Evolutionary conservation across 2,888 invertebrate species (phyloP), one percentile per base, ranked within the genome.

Genomic region (Ectemnius lituratus): DNA sequence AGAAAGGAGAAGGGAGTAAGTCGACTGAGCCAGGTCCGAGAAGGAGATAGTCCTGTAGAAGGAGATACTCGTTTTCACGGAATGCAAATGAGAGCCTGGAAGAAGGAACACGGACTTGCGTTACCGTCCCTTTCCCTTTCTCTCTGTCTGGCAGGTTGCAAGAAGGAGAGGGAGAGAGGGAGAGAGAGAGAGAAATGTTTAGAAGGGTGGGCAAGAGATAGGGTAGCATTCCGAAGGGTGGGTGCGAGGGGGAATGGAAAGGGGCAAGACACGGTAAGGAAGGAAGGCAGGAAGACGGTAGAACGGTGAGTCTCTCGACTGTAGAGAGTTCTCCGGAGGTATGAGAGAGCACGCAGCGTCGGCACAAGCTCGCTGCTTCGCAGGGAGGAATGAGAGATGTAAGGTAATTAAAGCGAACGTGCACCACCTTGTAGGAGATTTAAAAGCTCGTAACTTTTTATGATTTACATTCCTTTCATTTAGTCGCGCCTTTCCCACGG

Each of bases 401-500:
- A 88, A 88, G 89, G 90, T 90, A 89, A 89, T 89, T 89, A 89
- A 89, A 88, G 89, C 88, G 88, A 90, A 89, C 89, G 90, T 89
- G 89, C 89, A 86, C 88, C 89, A 89, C 88, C 90, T 90, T 90
- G 90, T 88, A 89, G 88, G 88, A 90, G 90, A 90, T 90, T 90
- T 90, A 90, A 90, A 90, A 90, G 90, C 89, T 90, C 90, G 90
- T 90, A 90, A 90, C 90, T 90, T 90, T 90, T 90, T 90, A 90
- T 90, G 90, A 90, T 90, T 90, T 90, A 90, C 89, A 90, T 90
- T 90, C 89, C 88, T 90, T 90, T 90, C 90, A 90, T 90, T 90
- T 90, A 89, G 89, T 90, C 89, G 87, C 89, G 85, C 88, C 86
- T 16, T 87, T 86, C 85, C 82, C 84, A 81, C 85, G 85, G 84